Evolutionary conservation across 2,797 vertebrate genomes (phyloP).

Genomic region (Peromyscus nudipes): DNA sequence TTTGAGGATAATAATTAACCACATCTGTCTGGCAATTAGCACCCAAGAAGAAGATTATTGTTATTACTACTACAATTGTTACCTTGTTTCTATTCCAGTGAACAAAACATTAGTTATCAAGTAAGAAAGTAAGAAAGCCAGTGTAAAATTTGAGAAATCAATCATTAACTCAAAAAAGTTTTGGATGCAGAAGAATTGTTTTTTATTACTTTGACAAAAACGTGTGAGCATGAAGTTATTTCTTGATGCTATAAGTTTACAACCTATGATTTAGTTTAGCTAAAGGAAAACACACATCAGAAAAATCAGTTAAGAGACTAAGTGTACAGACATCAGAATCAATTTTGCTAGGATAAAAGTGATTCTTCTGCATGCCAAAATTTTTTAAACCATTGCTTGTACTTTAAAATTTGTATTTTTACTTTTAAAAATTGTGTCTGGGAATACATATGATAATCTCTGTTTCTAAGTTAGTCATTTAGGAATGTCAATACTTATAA

Average conservation of each 20-base stretch:
- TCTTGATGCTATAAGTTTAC: neutral
- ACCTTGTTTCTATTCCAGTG: neutral
- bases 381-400: neutral
- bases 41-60: neutral
- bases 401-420: neutral
- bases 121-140: neutral
- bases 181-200: conserved; percentile 10
- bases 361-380: neutral
- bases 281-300: neutral
- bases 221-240: neutral
- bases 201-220: conserved; percentile 36
- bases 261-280: neutral
- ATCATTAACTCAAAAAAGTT: neutral
- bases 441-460: neutral
- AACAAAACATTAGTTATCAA: neutral
- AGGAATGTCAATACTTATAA: neutral
- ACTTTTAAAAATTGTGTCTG: neutral
- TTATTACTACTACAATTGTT: neutral
- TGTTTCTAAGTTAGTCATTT: neutral
- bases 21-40: neutral
- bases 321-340: neutral
- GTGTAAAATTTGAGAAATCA: neutral
- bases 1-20: neutral
- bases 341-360: neutral
- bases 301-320: neutral